phyloP scores from a whole-genome alignment of 2,113 vertebrate species.

The Heliornis fulica region DNA sequence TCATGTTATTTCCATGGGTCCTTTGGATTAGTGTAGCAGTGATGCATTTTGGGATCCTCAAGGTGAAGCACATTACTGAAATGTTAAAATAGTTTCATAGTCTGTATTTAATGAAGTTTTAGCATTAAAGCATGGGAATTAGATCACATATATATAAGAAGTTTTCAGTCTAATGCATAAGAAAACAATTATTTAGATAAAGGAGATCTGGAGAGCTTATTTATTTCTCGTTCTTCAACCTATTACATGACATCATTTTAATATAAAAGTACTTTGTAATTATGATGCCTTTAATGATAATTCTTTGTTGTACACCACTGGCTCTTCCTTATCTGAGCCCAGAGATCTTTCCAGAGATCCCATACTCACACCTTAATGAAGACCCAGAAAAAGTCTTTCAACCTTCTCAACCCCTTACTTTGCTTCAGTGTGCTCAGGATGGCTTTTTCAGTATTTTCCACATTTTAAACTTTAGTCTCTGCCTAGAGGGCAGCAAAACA shows the following conservation, averaged over 20 bases:
- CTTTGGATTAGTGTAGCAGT: not conserved
- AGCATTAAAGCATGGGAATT: constrained; percentile 5
- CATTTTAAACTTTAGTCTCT: constrained; percentile 36
- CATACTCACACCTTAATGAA: not conserved
- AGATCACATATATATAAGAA: no score
- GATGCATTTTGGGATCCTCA: not conserved
- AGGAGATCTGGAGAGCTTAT: constrained; percentile 18
- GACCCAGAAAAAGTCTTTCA: not conserved
- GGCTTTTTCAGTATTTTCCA: not conserved
- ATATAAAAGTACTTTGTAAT: constrained; percentile 51
- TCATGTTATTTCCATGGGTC: not conserved
- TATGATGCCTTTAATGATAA: constrained; percentile 52
- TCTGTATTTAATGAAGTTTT: not conserved
- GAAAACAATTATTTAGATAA: constrained; percentile 56
- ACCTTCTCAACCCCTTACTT: not conserved
- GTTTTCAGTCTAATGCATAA: not conserved
- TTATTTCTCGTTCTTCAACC: constrained; percentile 58
- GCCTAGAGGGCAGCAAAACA: constrained; percentile 58
- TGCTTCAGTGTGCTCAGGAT: not conserved
- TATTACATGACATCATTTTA: constrained; percentile 64
- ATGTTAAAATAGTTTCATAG: not conserved
- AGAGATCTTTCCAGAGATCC: constrained; percentile 25
- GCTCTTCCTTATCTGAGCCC: not conserved
- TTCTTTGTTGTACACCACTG: constrained; percentile 47
- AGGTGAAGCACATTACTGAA: not conserved